Conservation (phyloP, 1,140 invertebrate genomes). For the Heliothis virescens region DNA sequence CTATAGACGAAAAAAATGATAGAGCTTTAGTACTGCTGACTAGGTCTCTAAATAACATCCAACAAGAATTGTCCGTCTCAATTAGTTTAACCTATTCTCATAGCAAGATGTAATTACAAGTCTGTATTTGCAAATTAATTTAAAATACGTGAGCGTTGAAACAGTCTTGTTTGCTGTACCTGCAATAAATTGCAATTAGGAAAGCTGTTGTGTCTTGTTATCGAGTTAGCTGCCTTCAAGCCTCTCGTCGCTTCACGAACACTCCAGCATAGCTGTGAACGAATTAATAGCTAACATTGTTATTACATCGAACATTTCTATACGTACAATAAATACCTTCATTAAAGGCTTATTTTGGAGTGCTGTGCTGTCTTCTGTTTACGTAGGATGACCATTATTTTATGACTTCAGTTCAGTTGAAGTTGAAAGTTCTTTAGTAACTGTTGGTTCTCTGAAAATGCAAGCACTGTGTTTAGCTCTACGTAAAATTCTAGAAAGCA, state of each 20-base stretch:
- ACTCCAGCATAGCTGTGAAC: constrained; percentile 64
- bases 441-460: no score
- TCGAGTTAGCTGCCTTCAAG: constrained; percentile 84
- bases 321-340: neutral
- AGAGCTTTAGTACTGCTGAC: no score
- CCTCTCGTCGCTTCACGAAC: constrained; percentile 68
- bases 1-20: no score
- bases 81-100: constrained; percentile 49
- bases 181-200: constrained; percentile 86
- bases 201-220: constrained; percentile 85
- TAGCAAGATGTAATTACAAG: constrained; percentile 76
- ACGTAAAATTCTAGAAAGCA: no score
- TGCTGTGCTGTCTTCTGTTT: no score
- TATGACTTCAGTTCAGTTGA: no score
- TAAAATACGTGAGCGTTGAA: constrained; percentile 83
- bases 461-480: no score
- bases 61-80: neutral
- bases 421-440: no score
- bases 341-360: neutral
- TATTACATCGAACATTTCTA: constrained; percentile 47
- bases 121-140: constrained; percentile 84
- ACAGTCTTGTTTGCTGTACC: constrained; percentile 84
- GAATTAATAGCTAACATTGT: constrained; percentile 61
- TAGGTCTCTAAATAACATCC: no score
- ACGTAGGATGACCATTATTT: no score